Conservation (phyloP, 2,113 vertebrate genomes). For the Fulmarus glacialis region DNA sequence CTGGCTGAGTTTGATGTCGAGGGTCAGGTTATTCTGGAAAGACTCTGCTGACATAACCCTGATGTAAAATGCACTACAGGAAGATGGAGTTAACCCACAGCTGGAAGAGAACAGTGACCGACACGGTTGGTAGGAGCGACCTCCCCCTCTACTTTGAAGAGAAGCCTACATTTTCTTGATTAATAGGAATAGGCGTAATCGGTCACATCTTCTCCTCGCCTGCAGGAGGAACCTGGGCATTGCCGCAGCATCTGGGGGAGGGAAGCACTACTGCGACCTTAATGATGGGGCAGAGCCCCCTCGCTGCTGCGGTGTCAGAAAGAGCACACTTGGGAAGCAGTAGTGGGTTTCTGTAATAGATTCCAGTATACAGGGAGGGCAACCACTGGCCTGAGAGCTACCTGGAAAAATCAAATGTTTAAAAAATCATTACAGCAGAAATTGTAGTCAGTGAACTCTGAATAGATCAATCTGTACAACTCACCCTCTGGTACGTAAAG, state of each 20-base stretch:
- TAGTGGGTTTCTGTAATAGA: background rate
- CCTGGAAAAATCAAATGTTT: background rate
- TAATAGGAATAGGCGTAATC: background rate
- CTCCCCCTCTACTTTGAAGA: background rate
- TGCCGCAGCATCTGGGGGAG: background rate
- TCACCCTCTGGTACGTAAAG: background rate
- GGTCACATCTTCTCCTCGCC: background rate
- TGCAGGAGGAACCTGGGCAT: background rate
- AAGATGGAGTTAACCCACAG: background rate
- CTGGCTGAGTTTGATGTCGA: background rate
- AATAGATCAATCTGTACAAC: background rate
- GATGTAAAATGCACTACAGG: rapidly evolving
- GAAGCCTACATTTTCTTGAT: background rate
- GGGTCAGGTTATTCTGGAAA: background rate
- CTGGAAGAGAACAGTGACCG: background rate
- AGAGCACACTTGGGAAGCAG: background rate
- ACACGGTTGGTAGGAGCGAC: rapidly evolving
- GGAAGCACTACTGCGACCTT: background rate
- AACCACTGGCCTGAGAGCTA: background rate
- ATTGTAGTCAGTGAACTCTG: background rate
- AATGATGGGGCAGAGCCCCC: background rate
- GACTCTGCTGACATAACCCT: background rate
- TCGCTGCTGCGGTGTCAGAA: background rate
- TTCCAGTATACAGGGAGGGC: background rate
- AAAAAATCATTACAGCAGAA: background rate